Evolutionary conservation across 37 sponge, comb jelly and placozoan genomes (phyloP), one percentile per base, ranked within the genome.

Genomic region (Tethya wilhelma): DNA sequence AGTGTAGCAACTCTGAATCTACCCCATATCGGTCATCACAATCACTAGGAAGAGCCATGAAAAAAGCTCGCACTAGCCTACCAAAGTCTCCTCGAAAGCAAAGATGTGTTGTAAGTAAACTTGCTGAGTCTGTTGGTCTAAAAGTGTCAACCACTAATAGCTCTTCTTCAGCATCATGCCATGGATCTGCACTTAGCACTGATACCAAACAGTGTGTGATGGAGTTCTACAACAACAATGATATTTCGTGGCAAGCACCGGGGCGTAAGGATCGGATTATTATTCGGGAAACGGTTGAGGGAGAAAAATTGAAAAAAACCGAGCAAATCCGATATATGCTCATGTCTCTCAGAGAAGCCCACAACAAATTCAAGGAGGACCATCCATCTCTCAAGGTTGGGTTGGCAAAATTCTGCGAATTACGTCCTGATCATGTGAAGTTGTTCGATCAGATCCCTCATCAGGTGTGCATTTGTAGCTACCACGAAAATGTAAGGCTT

Each of bases 401-500:
- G 3, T 63, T 69, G 8, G 8, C 22, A 25, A 80, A 80, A 28
- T 80, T 80, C 29, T 80, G 79, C 43, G 81, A 80, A 42, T 70
- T 80, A 41, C 69, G 60, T 38, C 81, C 81, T 56, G 55, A 32
- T 22, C 69, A 70, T 80, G 60, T 80, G 11, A 80, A 80, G 43
- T 12, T 80, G n/a, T 79, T 79, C 44, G 68, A 79, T 42, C 81
- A 69, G 6, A 68, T 80, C 9, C 81, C 81, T 43, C 81, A 80
- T 33, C 70, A 80, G 33, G 81, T 80, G 19, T 80, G 81, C 56
- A 62, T 80, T 11, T 80, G 81, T 56, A 56, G 59, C 22, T 80
- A 80, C 63, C 70, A 80, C 56, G 81, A 80, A 41, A 80, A 80
- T 69, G 71, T 80, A 6, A 40, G 71, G 25, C 81, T 80, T 80